Conservation (phyloP, 2,888 invertebrate genomes). For the Drosophila planitibia region DNA sequence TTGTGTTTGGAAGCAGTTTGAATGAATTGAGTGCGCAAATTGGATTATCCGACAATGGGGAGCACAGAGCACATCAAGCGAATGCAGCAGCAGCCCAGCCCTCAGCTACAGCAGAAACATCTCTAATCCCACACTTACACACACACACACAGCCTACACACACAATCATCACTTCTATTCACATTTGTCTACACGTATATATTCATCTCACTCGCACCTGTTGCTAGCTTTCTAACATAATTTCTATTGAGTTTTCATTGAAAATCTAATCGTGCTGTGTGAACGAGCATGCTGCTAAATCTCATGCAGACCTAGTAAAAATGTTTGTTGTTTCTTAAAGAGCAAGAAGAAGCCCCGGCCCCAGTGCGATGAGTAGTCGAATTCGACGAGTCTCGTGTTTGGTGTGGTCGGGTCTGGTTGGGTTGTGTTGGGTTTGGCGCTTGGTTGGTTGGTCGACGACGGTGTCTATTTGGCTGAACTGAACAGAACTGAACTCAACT, state of each 20-base stretch:
- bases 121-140: slow-evolving; percentile 63
- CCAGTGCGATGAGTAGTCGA: slow-evolving; percentile 25
- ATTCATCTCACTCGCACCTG: slow-evolving; percentile 66
- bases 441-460: slow-evolving; percentile 3
- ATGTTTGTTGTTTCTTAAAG: slow-evolving; percentile 85
- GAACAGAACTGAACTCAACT: slow-evolving; percentile 3
- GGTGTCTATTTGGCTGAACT: slow-evolving; percentile 6
- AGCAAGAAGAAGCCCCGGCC: slow-evolving; percentile 75
- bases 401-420: slow-evolving; percentile 16
- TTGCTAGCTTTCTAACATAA: slow-evolving; percentile 73
- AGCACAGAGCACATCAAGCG: slow-evolving; percentile 48
- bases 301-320: slow-evolving; percentile 85
- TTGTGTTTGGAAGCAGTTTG: slow-evolving; percentile 17
- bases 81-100: slow-evolving; percentile 44
- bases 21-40: slow-evolving; percentile 56
- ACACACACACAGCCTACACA: slow-evolving; percentile 7
- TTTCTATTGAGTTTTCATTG: slow-evolving; percentile 84
- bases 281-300: slow-evolving; percentile 67
- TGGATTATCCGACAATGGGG: slow-evolving; percentile 70
- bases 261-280: slow-evolving; percentile 81
- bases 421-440: slow-evolving; percentile 14
- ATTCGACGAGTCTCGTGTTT: background rate
- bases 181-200: slow-evolving; percentile 36
- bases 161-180: slow-evolving; percentile 8
- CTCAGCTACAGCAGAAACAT: slow-evolving; percentile 41